These are phyloP conservation scores for Drosophila arawakana DNA, from an alignment of 1,140 invertebrate species.

Conservation along the genomic window DNA sequence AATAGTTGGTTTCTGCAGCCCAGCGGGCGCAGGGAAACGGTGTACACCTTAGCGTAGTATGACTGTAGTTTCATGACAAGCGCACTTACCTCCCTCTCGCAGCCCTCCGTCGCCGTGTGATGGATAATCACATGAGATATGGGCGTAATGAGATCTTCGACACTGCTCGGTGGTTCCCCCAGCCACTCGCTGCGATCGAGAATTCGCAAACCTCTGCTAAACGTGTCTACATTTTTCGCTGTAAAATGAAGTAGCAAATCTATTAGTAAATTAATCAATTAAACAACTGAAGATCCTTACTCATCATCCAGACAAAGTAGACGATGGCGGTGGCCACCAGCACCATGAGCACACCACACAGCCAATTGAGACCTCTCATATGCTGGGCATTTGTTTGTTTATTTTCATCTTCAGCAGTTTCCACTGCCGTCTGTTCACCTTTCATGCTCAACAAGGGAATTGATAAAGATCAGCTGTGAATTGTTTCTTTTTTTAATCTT, in stretches of 20 bases:
- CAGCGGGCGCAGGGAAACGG: too few species aligned
- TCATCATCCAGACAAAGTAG: slow-evolving; percentile 63
- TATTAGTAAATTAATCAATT: neutral
- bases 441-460: slow-evolving; percentile 7
- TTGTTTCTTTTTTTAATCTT: neutral
- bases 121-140: slow-evolving; percentile 86
- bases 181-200: slow-evolving; percentile 87
- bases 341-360: slow-evolving; percentile 50
- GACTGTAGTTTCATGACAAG: neutral
- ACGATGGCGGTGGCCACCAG: slow-evolving; percentile 47
- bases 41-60: neutral
- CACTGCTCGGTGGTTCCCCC: slow-evolving; percentile 86
- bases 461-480: neutral
- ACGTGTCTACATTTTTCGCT: slow-evolving; percentile 36
- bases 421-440: slow-evolving; percentile 7
- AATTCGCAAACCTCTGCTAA: slow-evolving; percentile 51
- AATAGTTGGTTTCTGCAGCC: too few species aligned
- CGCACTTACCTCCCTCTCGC: slow-evolving; percentile 84
- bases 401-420: slow-evolving; percentile 16
- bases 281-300: slow-evolving; percentile 39
- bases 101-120: slow-evolving; percentile 86
- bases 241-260: neutral
- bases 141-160: slow-evolving; percentile 84
- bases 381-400: slow-evolving; percentile 19
- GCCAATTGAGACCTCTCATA: slow-evolving; percentile 41